Base-by-base conservation (phyloP, 1,140 invertebrate species). In the Marisa cornuarietis region DNA sequence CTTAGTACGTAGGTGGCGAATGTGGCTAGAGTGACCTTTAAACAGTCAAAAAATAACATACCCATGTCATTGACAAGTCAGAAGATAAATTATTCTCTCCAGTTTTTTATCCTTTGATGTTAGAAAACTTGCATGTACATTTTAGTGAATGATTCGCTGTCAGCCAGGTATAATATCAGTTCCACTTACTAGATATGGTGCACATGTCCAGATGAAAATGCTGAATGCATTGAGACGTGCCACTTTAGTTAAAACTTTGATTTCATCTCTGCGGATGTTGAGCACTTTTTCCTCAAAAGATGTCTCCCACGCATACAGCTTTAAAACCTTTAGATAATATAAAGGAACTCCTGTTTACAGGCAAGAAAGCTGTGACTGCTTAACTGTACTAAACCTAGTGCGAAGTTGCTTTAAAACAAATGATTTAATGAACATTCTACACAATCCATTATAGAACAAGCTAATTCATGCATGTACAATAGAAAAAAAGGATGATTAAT, bases 121-220 rank as follows among this genome's bases (percentile, higher is more conserved):
- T 24, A n/a, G 22, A 51, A 51, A 49, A 74, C 54, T 24, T 26
- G 26, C 22, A 66, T 4, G 14, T 22, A 24, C 20, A n/a, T 16
- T n/a, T 9, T 16, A 31, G 31, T 51, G 42, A 16, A 14, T n/a
- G 51, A 24, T 11, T 24, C 62, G 13, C n/a, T 77, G 10, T 76
- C 31, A 63, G 0, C 6, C 26, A 20, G 52, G 54, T n/a, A 20
- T 10, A 31, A 8, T 18, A 1, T 58, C 54, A 58, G 54, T 14
- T 58, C 4, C 9, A 82, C 81, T 86, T 74, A 90, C 88, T 69
- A 99, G 92, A 91, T 98, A 98, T 20, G 97, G 97, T 18, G 96
- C 96, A 91, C 96, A 98, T 1, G 96, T 96, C 96, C 97, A 98
- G 82, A 97, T 95, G 89, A 98, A 97, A 62, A 96, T 96, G n/a